Evolutionary conservation across 2,797 vertebrate genomes (phyloP), one percentile per base, ranked within the genome.

Genomic region (Anolis apletophallus): DNA sequence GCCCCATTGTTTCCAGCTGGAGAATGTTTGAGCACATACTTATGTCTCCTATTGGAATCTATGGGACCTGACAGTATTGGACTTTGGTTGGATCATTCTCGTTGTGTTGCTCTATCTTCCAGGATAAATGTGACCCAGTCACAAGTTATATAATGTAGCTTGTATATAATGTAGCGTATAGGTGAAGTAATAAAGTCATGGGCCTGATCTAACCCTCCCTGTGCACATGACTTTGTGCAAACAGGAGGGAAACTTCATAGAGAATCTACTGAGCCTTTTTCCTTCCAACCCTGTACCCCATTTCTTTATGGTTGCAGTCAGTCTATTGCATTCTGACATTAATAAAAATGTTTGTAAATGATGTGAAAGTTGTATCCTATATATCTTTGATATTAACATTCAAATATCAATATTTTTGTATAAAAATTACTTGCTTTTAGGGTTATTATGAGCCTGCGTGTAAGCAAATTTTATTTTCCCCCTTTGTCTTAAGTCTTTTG

Each of bases 341-440:
- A 79, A 87, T 88, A 12, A 88, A n/a, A 75, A 13, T 8, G 2
- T 76, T 54, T 3, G 1, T 73, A 21, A 17, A 54, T 3, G 6
- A 57, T 17, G 82, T n/a, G n/a, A 17, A 81, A 89, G 75, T 85
- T 77, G 83, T 80, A 92, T 75, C 73, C 77, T 78, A n/a, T 68
- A 55, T 75, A 90, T 80, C 55, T 87, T 91, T 91, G 90, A 86
- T 34, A 84, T 73, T 77, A 69, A 78, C 3, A 78, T 64, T 92
- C 91, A 73, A 90, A 87, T 88, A 83, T 54, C 32, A 86, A 0
- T 87, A 61, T 86, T 93, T 93, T 93, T 93, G 78, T 94, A 91
- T 91, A 89, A 91, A 85, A 88, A 84, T 91, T 36, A 77, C 81
- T 84, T 89, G 87, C 61, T 94, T 94, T 92, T 84, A 87, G 14